These are phyloP conservation scores for Puffinus mauretanicus DNA, from an alignment of 2,113 vertebrate genomes.

Conservation along the genomic window DNA sequence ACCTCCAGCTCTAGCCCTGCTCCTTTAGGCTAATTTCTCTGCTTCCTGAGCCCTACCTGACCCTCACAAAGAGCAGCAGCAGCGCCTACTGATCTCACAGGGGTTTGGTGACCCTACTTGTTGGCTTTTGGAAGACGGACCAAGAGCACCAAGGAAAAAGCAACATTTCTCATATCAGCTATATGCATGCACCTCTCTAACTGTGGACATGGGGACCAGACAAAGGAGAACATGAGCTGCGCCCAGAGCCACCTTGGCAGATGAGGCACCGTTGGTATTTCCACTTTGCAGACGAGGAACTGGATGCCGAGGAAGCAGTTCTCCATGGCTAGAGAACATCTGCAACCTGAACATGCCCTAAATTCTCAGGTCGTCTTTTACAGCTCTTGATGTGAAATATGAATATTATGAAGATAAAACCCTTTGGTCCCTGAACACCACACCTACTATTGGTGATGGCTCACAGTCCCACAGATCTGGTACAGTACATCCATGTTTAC, in stretches of 20 bases:
- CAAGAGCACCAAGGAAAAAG: not conserved
- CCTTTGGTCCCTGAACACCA: not conserved
- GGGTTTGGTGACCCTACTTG: rapidly evolving
- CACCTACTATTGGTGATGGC: not conserved
- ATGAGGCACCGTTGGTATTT: rapidly evolving
- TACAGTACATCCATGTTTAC: rapidly evolving
- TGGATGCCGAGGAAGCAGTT: not conserved
- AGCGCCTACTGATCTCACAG: rapidly evolving
- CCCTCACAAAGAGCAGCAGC: not conserved
- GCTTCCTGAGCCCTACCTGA: not conserved
- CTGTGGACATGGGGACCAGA: not conserved
- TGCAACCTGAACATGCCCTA: not conserved
- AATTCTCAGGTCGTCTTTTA: not conserved
- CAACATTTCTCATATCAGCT: not conserved
- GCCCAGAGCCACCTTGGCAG: not conserved
- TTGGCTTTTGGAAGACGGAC: not conserved
- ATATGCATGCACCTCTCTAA: not conserved
- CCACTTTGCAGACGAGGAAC: not conserved
- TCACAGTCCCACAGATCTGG: not conserved
- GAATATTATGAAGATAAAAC: not conserved
- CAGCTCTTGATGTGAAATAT: not conserved
- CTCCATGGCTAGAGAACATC: not conserved
- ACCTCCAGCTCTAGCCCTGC: not conserved
- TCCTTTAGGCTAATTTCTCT: not conserved
- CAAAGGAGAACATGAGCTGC: rapidly evolving